phyloP scores from a whole-genome alignment of 2,888 invertebrate genomes.

The Taphrorychus bicolor region DNA sequence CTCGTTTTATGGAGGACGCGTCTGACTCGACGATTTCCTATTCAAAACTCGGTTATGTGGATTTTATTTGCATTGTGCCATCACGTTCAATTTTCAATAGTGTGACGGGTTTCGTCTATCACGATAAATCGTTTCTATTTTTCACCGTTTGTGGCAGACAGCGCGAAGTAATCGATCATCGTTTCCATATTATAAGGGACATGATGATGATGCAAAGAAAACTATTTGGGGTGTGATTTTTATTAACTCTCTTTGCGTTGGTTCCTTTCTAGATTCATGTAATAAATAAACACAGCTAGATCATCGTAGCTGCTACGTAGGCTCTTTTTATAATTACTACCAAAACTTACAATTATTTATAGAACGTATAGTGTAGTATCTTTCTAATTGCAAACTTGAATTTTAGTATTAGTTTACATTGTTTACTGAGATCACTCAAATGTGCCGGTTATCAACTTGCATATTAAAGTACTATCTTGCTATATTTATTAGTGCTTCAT shows the following conservation, averaged over 20 bases:
- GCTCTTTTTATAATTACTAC: no score
- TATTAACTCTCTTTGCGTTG: constrained; percentile 16
- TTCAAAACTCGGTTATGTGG: constrained; percentile 43
- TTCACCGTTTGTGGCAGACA: constrained; percentile 23
- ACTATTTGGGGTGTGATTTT: constrained; percentile 25
- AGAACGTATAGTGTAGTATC: no score
- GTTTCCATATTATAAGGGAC: constrained; percentile 1
- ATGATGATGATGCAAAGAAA: constrained; percentile 21
- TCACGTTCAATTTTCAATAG: constrained; percentile 38
- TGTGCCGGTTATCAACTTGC: no score
- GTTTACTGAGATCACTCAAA: no score
- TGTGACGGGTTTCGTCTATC: constrained; percentile 38
- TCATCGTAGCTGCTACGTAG: no score
- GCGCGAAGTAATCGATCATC: constrained; percentile 32
- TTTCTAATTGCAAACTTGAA: no score
- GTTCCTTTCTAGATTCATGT: not conserved
- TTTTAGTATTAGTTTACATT: no score
- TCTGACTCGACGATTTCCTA: constrained; percentile 47
- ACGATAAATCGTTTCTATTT: constrained; percentile 37
- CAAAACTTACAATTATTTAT: no score
- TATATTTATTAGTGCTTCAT: no score
- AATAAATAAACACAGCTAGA: no score
- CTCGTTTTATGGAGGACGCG: constrained; percentile 44
- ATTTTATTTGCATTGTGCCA: constrained; percentile 40
- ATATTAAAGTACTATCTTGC: no score